Base-by-base conservation (phyloP, 1,140 invertebrate species). In the Pogonomyrmex californicus region DNA sequence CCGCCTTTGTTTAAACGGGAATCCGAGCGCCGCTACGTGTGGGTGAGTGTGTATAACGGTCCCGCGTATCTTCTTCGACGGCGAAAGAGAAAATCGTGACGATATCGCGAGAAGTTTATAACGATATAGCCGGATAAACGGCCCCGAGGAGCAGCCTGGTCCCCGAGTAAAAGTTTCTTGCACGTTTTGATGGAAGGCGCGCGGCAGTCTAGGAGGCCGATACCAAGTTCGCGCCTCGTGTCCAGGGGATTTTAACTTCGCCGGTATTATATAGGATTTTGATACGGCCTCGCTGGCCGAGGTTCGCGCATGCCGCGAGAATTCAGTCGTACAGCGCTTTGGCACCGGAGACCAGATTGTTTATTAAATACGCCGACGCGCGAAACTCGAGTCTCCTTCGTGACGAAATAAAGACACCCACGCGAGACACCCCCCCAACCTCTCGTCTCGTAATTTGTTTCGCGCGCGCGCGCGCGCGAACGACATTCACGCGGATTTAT, bases 191-290 rank as follows among this genome's bases (percentile, higher is more conserved):
- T 91, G 87, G 90, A 88, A 88, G 88, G 78, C 88, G 86, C 66
- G 88, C 85, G 85, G 47, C 81, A 86, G 87, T 89, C 90, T 77
- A 68, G 73, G 71, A 86, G 65, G 41, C 90, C 85, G 92, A 95
- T 94, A 94, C 76, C 73, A 91, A 94, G 89, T 94, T 94, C 77
- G 81, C 91, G 86, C 82, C 76, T 87, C 75, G 88, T 81, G 89
- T 92, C 92, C 85, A 60, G 86, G 86, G 88, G 91, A 93, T 93
- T 23, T 93, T 89, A 89, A 93, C 71, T 91, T 92, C 77, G 86
- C 82, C 83, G 66, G 89, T 78, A 87, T 91, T 87, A 75, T 78
- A 89, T 81, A 78, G 77, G 86, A 91, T 92, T 92, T 89, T 62
- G 44, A 71, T 65, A 41, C 9, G 66, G 3, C 12, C 0, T 62